A percentile compares a stretch with the other conserved stretches of the same genome.
These are phyloP conservation scores for Lichenostomus cassidix DNA, from an alignment of 2,113 vertebrate species.

Conservation along the genomic window DNA sequence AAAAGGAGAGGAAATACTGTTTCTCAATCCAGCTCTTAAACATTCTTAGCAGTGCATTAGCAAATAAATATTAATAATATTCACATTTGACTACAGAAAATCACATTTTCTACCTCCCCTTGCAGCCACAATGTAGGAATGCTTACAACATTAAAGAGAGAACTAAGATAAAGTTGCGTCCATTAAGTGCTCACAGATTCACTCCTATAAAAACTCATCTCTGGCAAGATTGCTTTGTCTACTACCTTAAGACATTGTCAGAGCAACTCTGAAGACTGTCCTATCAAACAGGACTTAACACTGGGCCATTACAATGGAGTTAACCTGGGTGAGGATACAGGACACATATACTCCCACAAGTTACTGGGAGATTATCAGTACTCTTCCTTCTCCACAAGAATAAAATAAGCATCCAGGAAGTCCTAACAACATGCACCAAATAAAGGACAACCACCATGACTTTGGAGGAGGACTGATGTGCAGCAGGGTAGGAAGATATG, in stretches of 20 bases:
- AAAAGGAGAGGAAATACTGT: not conserved
- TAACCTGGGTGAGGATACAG: not conserved
- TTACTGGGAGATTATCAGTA: not conserved
- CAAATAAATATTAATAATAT: not conserved
- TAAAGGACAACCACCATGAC: not conserved
- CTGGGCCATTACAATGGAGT: not conserved
- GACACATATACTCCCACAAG: not conserved
- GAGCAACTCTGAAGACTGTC: not conserved
- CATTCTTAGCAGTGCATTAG: not conserved
- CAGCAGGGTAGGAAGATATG: not conserved
- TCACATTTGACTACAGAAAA: not conserved
- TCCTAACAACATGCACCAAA: not conserved
- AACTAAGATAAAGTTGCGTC: not conserved
- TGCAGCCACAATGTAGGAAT: not conserved
- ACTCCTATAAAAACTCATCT: not conserved
- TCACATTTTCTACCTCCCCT: not conserved
- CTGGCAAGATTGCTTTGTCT: not conserved
- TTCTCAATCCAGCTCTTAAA: not conserved
- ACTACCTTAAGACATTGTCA: not conserved
- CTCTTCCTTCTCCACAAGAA: not conserved
- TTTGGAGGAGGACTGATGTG: not conserved
- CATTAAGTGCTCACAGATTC: not conserved
- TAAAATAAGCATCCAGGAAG: not conserved
- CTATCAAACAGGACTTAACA: not conserved
- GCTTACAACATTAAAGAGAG: not conserved